Evolutionary conservation across 2,113 vertebrate genomes (phyloP).

Genomic region (Baryphthengus martii): DNA sequence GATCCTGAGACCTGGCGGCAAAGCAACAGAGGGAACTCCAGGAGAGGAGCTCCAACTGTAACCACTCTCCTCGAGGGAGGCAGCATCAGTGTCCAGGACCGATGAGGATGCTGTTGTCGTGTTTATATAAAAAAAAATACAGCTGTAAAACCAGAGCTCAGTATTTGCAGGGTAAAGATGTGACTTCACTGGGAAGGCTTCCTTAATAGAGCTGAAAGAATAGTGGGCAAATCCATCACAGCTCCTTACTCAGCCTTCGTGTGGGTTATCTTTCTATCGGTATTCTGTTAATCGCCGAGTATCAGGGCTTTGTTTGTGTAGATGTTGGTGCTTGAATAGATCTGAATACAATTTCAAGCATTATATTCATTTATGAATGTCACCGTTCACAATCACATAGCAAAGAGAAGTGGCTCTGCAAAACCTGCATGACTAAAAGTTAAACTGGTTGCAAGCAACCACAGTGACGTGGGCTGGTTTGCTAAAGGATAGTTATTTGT

Average conservation of each 20-base stretch:
- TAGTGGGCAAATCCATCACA: not conserved
- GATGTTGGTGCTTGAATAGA: not conserved
- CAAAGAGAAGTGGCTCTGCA: not conserved
- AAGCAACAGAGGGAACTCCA: not conserved
- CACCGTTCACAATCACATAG: not conserved
- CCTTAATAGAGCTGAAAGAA: not conserved
- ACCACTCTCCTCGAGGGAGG: not conserved
- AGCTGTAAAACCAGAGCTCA: not conserved
- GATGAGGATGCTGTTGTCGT: not conserved
- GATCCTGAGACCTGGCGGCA: not conserved
- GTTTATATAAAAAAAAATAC: not conserved
- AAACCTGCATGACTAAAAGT: not conserved
- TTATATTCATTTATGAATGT: not conserved
- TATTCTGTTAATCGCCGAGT: not conserved
- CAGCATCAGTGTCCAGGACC: not conserved
- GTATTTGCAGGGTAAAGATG: constrained; percentile 26
- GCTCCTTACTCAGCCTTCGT: not conserved
- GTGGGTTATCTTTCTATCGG: not conserved
- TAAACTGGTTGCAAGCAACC: not conserved
- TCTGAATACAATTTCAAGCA: not conserved
- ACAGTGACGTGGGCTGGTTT: not conserved
- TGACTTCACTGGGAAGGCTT: not conserved
- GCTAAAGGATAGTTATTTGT: not conserved
- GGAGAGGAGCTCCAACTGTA: not conserved
- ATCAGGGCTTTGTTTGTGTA: constrained; percentile 8